Percentiles rank a stretch among this genome's conserved stretches.
phyloP scores from a whole-genome alignment of 2,113 vertebrate genomes.

The Paratilapia polleni region DNA sequence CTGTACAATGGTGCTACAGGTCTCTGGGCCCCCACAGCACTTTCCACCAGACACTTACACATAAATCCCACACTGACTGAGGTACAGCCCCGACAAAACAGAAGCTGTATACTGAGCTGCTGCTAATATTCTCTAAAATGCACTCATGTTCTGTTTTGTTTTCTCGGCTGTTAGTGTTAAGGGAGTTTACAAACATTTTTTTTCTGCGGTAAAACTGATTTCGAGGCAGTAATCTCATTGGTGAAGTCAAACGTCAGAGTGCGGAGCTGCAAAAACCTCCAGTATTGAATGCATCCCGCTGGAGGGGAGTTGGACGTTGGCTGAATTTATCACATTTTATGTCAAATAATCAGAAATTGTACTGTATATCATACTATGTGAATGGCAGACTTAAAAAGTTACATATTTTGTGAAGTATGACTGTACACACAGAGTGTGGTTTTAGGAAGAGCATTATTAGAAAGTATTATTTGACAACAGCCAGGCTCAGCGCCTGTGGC shows the following conservation, averaged over 20 bases:
- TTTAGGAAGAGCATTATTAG: neutral
- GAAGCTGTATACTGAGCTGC: slow-evolving; percentile 31
- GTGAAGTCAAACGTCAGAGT: neutral
- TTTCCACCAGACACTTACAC: slow-evolving; percentile 56
- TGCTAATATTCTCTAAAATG: slow-evolving; percentile 45
- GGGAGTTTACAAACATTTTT: neutral
- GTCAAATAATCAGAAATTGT: neutral
- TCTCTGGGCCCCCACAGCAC: slow-evolving; percentile 54
- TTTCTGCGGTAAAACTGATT: neutral
- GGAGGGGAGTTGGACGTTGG: neutral
- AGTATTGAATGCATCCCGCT: neutral
- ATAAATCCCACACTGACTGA: slow-evolving; percentile 55
- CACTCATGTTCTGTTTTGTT: slow-evolving; percentile 13
- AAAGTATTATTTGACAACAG: neutral
- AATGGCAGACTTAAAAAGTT: neutral
- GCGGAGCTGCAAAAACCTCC: neutral
- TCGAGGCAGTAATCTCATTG: neutral
- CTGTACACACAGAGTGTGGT: neutral
- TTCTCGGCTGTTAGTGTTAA: slow-evolving; percentile 11
- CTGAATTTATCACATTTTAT: neutral
- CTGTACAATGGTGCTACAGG: slow-evolving; percentile 61
- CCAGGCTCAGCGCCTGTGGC: neutral
- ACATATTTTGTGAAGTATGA: neutral
- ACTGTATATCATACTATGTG: neutral
- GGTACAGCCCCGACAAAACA: slow-evolving; percentile 42